phyloP scores from a whole-genome alignment of 2,888 invertebrate species.

The Ectobius pallidus region DNA sequence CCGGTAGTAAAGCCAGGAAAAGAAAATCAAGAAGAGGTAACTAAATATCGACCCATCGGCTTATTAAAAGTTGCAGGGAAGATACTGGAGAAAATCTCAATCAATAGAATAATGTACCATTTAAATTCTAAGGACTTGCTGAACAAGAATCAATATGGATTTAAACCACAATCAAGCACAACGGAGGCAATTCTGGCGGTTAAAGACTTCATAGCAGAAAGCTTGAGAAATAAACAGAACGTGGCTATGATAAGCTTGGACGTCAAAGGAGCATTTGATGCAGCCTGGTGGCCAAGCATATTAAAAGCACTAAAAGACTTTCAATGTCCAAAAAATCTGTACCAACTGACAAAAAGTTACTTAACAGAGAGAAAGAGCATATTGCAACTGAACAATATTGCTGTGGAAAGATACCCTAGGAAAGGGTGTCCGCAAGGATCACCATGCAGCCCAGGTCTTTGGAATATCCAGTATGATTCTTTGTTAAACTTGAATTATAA shows the following conservation, averaged over 20 bases:
- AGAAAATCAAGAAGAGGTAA: not conserved
- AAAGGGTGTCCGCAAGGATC: not conserved
- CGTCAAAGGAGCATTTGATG: constrained; percentile 9
- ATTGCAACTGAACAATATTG: not conserved
- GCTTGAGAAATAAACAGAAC: not conserved
- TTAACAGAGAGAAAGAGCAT: not conserved
- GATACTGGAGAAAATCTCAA: not conserved
- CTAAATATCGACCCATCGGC: not conserved
- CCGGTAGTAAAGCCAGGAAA: not conserved
- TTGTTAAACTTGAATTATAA: too few relatives aligned
- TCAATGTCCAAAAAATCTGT: not conserved
- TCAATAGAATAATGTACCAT: not conserved
- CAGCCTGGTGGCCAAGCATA: not conserved
- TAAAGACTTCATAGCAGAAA: not conserved
- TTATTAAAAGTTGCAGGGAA: not conserved
- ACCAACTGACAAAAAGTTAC: not conserved
- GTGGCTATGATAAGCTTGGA: not conserved
- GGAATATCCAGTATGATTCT: too few relatives aligned
- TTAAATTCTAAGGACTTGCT: too few relatives aligned
- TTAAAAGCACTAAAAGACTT: not conserved
- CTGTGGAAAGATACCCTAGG: not conserved
- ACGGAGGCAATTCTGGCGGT: not conserved
- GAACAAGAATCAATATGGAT: not conserved
- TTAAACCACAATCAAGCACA: not conserved
- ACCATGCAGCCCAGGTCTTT: not conserved